A percentile compares a stretch with the other conserved stretches of the same genome.
phyloP scores from a whole-genome alignment of 1,140 invertebrate species.

The Drosophila jambulina region DNA sequence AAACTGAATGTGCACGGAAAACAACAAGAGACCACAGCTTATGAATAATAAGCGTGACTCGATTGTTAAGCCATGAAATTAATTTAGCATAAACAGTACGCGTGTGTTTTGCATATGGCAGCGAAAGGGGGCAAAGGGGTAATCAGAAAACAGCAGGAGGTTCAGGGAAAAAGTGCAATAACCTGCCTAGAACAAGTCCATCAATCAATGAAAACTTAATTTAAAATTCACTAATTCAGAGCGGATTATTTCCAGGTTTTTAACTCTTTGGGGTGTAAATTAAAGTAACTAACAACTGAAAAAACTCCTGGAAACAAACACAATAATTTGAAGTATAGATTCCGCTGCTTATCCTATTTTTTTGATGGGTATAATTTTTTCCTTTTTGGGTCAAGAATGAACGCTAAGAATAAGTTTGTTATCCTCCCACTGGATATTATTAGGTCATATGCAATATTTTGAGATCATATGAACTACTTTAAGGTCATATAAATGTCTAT shows the following conservation, averaged over 20 bases:
- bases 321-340: background rate
- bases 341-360: no score
- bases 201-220: background rate
- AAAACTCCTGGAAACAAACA: background rate
- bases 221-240: background rate
- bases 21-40: slow-evolving; percentile 41
- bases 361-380: background rate
- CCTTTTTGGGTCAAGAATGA: background rate
- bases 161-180: background rate
- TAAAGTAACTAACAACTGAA: background rate
- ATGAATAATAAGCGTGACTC: slow-evolving; percentile 71
- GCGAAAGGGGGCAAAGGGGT: slow-evolving; percentile 1
- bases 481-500: background rate
- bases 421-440: background rate
- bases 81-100: slow-evolving; percentile 66
- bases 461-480: background rate
- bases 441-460: background rate
- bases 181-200: slow-evolving; percentile 20
- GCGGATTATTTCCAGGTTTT: background rate
- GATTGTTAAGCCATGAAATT: slow-evolving; percentile 59
- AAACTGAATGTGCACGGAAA: slow-evolving; percentile 32
- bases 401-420: no score
- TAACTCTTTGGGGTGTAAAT: background rate
- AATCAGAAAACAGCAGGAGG: background rate
- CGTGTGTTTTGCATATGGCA: slow-evolving; percentile 40